These are phyloP conservation scores for Fragum fragum DNA, from an alignment of 2,888 invertebrate genomes.

Conservation along the genomic window DNA sequence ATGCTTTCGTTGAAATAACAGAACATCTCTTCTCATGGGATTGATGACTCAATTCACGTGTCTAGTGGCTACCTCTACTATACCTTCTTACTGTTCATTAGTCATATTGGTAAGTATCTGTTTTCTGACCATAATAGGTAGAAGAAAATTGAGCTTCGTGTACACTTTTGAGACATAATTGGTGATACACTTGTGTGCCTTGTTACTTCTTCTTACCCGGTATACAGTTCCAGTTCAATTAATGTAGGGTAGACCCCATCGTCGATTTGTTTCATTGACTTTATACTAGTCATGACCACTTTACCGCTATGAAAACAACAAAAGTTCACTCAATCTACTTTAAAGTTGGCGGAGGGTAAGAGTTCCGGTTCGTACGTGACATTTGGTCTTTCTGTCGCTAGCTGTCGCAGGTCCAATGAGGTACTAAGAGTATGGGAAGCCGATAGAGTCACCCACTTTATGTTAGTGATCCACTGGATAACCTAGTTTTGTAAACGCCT, in stretches of 20 bases:
- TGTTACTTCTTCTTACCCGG: neutral
- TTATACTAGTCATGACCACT: conserved; percentile 45
- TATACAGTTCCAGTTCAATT: conserved; percentile 25
- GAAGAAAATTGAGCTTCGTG: conserved; percentile 1
- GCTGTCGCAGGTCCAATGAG: neutral
- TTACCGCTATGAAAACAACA: conserved; percentile 50
- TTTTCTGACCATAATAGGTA: conserved; percentile 17
- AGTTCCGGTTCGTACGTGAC: conserved; percentile 38
- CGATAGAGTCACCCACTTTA: conserved; percentile 21
- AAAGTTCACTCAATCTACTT: conserved; percentile 15
- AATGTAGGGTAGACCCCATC: neutral
- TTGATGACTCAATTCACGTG: conserved; percentile 15
- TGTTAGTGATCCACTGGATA: neutral
- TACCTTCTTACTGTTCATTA: neutral
- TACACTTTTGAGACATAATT: conserved; percentile 7
- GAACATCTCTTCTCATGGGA: conserved; percentile 34
- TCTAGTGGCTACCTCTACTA: conserved; percentile 19
- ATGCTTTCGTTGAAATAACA: conserved; percentile 22
- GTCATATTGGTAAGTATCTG: conserved; percentile 23
- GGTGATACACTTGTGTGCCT: neutral
- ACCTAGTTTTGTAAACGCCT: conserved; percentile 30
- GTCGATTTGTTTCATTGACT: neutral
- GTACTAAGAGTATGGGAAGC: conserved; percentile 17
- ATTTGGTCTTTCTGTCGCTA: conserved; percentile 9
- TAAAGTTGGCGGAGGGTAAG: conserved; percentile 28